Evolutionary conservation across 2,113 vertebrate species (phyloP).

Genomic region (Numenius arquata): DNA sequence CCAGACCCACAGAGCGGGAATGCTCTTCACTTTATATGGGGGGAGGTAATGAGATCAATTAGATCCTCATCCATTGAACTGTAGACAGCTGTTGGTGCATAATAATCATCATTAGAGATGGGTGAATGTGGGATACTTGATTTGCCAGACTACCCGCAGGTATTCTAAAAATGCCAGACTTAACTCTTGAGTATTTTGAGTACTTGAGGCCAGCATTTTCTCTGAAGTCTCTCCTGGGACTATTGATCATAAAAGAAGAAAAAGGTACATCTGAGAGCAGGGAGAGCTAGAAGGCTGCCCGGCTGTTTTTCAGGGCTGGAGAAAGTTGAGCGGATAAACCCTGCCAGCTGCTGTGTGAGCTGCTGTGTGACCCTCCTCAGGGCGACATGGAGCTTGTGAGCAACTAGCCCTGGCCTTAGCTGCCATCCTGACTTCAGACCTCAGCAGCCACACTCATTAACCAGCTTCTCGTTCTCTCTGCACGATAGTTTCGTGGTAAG

Average conservation of each 20-base stretch:
- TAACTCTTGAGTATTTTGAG: conserved; percentile 54
- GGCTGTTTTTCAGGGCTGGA: neutral
- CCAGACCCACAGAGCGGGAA: conserved; percentile 16
- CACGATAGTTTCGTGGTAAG: rapidly evolving
- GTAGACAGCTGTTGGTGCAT: conserved; percentile 77
- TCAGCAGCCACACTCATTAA: neutral
- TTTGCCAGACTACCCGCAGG: conserved; percentile 69
- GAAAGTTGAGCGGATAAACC: neutral
- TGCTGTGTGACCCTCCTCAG: neutral
- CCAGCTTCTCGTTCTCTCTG: neutral
- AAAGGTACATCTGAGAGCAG: conserved; percentile 27
- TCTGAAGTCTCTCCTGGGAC: conserved; percentile 38
- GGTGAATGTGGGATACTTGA: conserved; percentile 68
- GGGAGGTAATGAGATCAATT: conserved; percentile 80
- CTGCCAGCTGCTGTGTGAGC: neutral
- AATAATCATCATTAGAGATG: conserved; percentile 73
- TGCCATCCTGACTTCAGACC: neutral
- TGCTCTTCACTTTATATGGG: conserved; percentile 70
- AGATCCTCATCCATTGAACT: conserved; percentile 74
- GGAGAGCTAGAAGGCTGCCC: neutral
- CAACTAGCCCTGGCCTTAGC: neutral
- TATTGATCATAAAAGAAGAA: conserved; percentile 34
- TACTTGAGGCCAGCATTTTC: conserved; percentile 48
- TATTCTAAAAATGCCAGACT: conserved; percentile 62
- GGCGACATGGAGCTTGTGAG: neutral